These are phyloP conservation scores for Magallana nippona DNA, from an alignment of 2,888 invertebrate species.

Conservation along the genomic window DNA sequence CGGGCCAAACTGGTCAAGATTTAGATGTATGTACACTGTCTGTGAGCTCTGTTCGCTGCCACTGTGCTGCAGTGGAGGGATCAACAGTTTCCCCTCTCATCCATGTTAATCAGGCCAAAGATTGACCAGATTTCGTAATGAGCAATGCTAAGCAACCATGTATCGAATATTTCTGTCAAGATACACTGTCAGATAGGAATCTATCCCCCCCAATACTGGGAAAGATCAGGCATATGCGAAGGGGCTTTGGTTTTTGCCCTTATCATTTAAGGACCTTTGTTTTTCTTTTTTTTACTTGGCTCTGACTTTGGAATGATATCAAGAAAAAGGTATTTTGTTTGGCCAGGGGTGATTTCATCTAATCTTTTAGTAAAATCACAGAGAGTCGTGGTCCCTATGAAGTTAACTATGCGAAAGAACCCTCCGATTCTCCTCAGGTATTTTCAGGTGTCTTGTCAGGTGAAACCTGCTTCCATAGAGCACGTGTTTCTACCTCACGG, in stretches of 20 bases:
- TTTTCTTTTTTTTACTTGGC: background rate
- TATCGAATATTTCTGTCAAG: conserved; percentile 6
- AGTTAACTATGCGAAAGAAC: background rate
- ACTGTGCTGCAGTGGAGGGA: conserved; percentile 1
- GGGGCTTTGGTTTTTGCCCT: background rate
- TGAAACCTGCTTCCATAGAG: background rate
- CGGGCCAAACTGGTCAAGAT: conserved; percentile 1
- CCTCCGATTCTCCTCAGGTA: conserved; percentile 1
- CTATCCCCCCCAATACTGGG: background rate
- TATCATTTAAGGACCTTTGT: conserved; percentile 11
- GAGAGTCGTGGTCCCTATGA: background rate
- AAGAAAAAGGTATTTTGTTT: conserved; percentile 32
- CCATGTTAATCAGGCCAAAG: conserved; percentile 11
- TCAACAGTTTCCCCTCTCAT: background rate
- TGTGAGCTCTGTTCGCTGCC: background rate
- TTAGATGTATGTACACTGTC: background rate
- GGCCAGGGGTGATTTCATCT: background rate
- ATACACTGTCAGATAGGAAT: background rate
- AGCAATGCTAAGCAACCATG: conserved; percentile 18
- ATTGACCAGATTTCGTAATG: conserved; percentile 32
- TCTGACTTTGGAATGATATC: conserved; percentile 19
- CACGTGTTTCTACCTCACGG: background rate
- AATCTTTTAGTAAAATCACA: conserved; percentile 5
- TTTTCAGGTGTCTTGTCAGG: conserved; percentile 26
- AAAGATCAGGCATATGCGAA: background rate